Evolutionary conservation across 2,888 invertebrate genomes (phyloP).

Genomic region (Drosophila neotestacea): DNA sequence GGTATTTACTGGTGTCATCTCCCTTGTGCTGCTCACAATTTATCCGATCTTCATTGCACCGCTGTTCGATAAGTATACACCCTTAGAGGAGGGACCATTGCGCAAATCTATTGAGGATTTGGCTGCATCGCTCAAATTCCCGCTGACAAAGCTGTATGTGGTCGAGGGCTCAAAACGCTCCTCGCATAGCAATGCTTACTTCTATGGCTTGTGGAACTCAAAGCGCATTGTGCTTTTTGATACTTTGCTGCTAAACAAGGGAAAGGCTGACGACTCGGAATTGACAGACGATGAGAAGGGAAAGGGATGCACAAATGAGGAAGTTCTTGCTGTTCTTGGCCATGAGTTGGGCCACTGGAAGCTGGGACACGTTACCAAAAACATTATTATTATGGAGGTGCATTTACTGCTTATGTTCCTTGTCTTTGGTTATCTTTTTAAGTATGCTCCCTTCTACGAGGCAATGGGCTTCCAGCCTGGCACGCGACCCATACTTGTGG

Average conservation of each 20-base stretch:
- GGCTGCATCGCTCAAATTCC: constrained; percentile 94
- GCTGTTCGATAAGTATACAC: constrained; percentile 98
- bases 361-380: constrained; percentile 94
- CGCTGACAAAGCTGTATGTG: constrained; percentile 96
- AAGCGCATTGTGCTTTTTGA: constrained; percentile 99
- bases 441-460: constrained; percentile 91
- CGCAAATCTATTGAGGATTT: constrained; percentile 94
- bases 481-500: constrained; percentile 94
- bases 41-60: constrained; percentile 99
- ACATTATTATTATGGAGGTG: constrained; percentile 93
- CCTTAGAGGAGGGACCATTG: constrained; percentile 96
- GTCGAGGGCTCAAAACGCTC: constrained; percentile 99
- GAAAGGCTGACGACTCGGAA: constrained; percentile 84
- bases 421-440: constrained; percentile 89
- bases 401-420: constrained; percentile 89
- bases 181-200: constrained; percentile 99
- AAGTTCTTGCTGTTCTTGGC: constrained; percentile 97
- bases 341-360: constrained; percentile 99
- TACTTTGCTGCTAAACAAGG: constrained; percentile 93
- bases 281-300: constrained; percentile 84
- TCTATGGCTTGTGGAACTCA: constrained; percentile 98
- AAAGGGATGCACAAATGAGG: constrained; percentile 93
- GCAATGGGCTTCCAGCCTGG: constrained; percentile 94
- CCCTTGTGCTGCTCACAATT: constrained; percentile 93
- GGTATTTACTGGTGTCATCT: constrained; percentile 93